phyloP scores from a whole-genome alignment of 2,888 invertebrate genomes.

The Drosophila paramelanica region DNA sequence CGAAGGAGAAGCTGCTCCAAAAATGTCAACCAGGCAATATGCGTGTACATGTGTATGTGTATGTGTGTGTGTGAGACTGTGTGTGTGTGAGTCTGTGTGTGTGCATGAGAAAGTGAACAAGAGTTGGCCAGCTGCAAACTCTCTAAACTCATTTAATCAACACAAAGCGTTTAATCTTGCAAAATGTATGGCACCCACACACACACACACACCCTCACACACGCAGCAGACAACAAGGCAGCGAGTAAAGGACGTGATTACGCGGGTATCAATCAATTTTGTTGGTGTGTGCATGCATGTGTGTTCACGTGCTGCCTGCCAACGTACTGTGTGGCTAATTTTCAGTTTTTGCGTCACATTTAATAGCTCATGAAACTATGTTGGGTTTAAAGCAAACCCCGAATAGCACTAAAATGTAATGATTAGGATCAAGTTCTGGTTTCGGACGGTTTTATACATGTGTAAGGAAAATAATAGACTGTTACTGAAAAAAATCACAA shows the following conservation, averaged over 20 bases:
- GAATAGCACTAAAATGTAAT: no score
- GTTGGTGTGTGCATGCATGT: conserved; percentile 1
- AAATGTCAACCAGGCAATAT: conserved; percentile 53
- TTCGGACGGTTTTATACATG: no score
- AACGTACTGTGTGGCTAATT: conserved; percentile 7
- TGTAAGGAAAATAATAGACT: no score
- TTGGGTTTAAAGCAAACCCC: no score
- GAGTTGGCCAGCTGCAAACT: conserved; percentile 46
- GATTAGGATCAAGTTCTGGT: no score
- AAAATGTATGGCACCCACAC: conserved; percentile 46
- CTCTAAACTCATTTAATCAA: conserved; percentile 74
- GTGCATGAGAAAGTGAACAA: conserved; percentile 15
- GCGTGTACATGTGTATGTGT: background rate
- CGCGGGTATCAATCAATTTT: conserved; percentile 52
- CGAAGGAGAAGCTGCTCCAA: conserved; percentile 23
- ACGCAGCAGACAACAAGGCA: conserved; percentile 2
- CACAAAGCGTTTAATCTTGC: conserved; percentile 73
- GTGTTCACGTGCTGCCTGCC: conserved; percentile 23
- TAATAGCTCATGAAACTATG: no score
- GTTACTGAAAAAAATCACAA: no score
- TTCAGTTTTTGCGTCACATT: background rate
- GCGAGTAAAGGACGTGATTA: conserved; percentile 23
- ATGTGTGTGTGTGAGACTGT: conserved; percentile 2
- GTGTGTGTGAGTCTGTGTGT: conserved; percentile 1
- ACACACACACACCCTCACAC: conserved; percentile 7